A percentile compares a stretch with the other conserved stretches of the same genome.
Conservation (phyloP, 2,797 vertebrate genomes). For the Sarcophilus harrisii region DNA sequence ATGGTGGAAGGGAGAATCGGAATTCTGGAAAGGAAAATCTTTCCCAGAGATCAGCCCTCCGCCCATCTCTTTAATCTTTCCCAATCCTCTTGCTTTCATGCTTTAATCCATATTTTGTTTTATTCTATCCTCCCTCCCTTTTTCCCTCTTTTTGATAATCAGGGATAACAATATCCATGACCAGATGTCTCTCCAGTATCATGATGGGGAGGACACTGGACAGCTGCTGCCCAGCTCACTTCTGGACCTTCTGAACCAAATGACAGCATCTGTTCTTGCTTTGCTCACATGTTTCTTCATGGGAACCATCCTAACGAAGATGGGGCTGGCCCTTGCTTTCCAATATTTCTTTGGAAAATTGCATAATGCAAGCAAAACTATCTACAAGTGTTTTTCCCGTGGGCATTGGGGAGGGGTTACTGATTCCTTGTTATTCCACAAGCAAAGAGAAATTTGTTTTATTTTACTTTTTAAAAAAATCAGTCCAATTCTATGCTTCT, state of each 20-base stretch:
- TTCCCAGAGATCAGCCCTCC: slow-evolving; percentile 64
- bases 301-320: background rate
- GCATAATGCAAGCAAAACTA: background rate
- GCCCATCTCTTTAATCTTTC: slow-evolving; percentile 73
- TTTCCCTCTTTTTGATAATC: slow-evolving; percentile 38
- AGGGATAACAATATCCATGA: slow-evolving; percentile 25
- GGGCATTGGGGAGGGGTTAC: background rate
- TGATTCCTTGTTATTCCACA: background rate
- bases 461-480: background rate
- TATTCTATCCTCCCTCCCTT: background rate
- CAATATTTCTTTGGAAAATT: background rate
- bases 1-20: background rate
- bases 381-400: background rate
- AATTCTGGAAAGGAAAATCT: slow-evolving; percentile 36
- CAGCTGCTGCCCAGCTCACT: background rate
- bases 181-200: rapidly evolving
- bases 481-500: background rate
- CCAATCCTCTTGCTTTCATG: slow-evolving; percentile 82
- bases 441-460: background rate
- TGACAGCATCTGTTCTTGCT: background rate
- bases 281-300: background rate
- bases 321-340: background rate
- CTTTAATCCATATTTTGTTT: slow-evolving; percentile 71
- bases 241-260: background rate
- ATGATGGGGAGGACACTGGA: background rate